Base-by-base conservation (phyloP, 2,888 invertebrate species). In the Papilio elwesi region DNA sequence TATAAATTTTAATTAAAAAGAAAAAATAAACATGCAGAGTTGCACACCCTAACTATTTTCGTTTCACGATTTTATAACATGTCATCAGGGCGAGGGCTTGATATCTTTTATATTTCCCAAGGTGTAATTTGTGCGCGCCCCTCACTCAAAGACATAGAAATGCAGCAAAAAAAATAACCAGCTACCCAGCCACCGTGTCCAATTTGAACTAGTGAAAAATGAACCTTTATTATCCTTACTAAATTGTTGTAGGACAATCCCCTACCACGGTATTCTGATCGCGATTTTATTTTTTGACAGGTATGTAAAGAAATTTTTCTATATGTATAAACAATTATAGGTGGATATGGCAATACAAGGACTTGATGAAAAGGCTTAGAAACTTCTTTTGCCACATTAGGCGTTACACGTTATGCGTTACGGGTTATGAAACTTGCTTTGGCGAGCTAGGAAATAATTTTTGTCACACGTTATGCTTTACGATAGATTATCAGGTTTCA, bases 151-250 rank as follows among this genome's bases (percentile, higher is more conserved):
- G 76, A 74, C 69, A 78, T 78, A 82, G 80, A 83, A 82, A 86
- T 86, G 85, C 87, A 87, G 82, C 85, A 89, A 90, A 90, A 88
- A n/a, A 89, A 59, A 59, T 59, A 59, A 86, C 76, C 74, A 74
- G 79, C 77, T 75, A 80, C 78, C 82, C 84, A 83, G 81, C 84
- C 86, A 84, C 87, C 90, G 86, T 86, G 84, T 87, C 90, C 87
- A 90, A 91, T 90, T 87, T 85, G 86, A 84, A 85, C 85, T 86
- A 86, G 90, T 90, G 90, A 90, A 90, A 90, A 90, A 90, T 90
- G 90, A 86, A 89, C 88, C 87, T 83, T 83, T 87, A 90, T 90
- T 91, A 90, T 86, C 84, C 85, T 84, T 84, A 85, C 83, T 82
- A 85, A 85, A 86, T 86, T 87, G 82, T 86, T 87, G 82, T 86